Evolutionary conservation across 1,140 invertebrate species (phyloP).

Genomic region (Zaprionus davidi): DNA sequence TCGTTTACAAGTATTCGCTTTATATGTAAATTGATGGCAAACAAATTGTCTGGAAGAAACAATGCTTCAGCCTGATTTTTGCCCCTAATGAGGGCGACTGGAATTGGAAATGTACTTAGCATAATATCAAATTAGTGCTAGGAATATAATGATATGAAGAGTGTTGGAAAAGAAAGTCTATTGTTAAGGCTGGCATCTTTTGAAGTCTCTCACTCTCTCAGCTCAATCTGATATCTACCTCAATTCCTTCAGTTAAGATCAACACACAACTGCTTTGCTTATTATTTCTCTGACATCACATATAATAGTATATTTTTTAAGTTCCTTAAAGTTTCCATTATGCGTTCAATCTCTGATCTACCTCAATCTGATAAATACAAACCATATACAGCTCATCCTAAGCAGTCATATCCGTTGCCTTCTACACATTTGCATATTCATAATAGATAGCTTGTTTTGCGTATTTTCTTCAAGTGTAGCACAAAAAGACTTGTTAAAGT

Average conservation of each 20-base stretch:
- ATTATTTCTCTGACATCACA: no score
- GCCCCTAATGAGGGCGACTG: not conserved
- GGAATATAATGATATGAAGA: not conserved
- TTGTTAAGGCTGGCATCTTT: no score
- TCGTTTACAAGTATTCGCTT: slow-evolving; percentile 43
- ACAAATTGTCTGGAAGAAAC: slow-evolving; percentile 41
- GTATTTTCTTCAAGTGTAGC: slow-evolving; percentile 29
- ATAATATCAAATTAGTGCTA: not conserved
- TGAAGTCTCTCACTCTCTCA: no score
- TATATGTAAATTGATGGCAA: slow-evolving; percentile 65
- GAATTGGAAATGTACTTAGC: slow-evolving; percentile 8
- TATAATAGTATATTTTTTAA: no score
- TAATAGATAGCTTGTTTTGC: slow-evolving; percentile 6
- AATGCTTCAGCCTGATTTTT: not conserved
- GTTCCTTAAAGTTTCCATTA: no score
- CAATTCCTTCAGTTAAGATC: not conserved
- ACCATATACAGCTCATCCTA: not conserved
- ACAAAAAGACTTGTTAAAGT: slow-evolving; percentile 40
- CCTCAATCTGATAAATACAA: not conserved
- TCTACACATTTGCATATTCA: not conserved
- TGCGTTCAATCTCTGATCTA: not conserved
- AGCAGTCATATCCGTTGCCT: not conserved
- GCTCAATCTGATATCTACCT: not conserved
- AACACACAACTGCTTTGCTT: no score
- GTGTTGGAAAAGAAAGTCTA: not conserved